A percentile compares a stretch with the other conserved stretches of the same genome.
Conservation (phyloP, 2,888 invertebrate genomes). For the Smittia sp. region DNA sequence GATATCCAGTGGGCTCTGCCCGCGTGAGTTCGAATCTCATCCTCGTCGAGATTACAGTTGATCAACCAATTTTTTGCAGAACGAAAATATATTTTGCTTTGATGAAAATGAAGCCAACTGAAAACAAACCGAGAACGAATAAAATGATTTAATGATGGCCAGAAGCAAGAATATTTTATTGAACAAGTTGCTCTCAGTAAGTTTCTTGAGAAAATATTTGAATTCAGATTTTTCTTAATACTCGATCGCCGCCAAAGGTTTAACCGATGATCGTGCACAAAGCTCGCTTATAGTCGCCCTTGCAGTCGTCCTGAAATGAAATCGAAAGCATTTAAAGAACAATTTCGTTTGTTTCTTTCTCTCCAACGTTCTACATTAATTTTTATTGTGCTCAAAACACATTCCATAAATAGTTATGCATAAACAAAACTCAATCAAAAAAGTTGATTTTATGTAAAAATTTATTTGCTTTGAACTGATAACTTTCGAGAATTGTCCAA, state of each 20-base stretch:
- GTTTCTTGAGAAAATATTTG: no score
- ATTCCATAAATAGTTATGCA: background rate
- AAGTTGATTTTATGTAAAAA: slow-evolving; percentile 21
- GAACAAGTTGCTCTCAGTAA: no score
- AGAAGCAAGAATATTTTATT: no score
- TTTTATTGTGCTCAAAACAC: slow-evolving; percentile 18
- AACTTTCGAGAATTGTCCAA: background rate
- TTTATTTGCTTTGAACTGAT: slow-evolving; percentile 12
- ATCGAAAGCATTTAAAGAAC: slow-evolving; percentile 2
- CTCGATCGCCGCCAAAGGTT: background rate
- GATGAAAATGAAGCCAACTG: no score
- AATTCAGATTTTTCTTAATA: no score
- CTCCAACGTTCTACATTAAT: background rate
- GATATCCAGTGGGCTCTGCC: no score
- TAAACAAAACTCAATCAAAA: background rate
- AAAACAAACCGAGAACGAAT: no score
- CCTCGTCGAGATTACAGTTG: slow-evolving; percentile 21
- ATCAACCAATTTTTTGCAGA: no score
- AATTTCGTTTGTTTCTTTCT: background rate
- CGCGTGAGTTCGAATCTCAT: slow-evolving; percentile 35
- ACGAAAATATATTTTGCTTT: no score
- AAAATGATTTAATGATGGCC: no score
- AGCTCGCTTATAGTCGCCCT: slow-evolving; percentile 24
- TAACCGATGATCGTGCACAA: background rate
- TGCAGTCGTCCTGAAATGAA: slow-evolving; percentile 18